A percentile compares a stretch with the other conserved stretches of the same genome.
Conservation (phyloP, 2,888 invertebrate genomes). For the Pherbina coryleti region DNA sequence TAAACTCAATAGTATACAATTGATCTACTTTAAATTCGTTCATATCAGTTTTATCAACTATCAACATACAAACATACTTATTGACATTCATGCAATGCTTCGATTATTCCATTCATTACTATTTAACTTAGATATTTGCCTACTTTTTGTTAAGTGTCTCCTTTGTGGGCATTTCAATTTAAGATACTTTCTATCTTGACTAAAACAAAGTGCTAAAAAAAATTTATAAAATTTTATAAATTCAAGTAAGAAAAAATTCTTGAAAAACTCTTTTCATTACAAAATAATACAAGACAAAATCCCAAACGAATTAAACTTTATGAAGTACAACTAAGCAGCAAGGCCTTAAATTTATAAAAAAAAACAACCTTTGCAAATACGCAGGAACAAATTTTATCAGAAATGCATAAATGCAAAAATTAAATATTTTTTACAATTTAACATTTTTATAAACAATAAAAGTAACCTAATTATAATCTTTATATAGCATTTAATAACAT, state of each 20-base stretch:
- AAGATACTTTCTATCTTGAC: neutral
- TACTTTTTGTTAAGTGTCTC: neutral
- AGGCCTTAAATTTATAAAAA: conserved; percentile 34
- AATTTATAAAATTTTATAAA: neutral
- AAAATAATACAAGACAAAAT: neutral
- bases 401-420: neutral
- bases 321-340: conserved; percentile 25
- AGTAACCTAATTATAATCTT: neutral
- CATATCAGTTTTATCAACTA: neutral
- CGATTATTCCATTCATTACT: neutral
- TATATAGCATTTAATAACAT: conserved; percentile 19
- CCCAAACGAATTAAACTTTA: conserved; percentile 27
- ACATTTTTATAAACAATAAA: conserved; percentile 16
- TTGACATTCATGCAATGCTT: neutral
- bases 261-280: neutral
- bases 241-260: neutral
- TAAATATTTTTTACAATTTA: conserved; percentile 12
- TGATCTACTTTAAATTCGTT: too few species aligned
- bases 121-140: neutral
- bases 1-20: too few species aligned
- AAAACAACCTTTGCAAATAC: neutral
- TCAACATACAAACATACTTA: neutral
- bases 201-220: neutral
- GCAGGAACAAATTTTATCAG: neutral
- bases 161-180: neutral